Evolutionary conservation across 2,113 vertebrate species (phyloP).

Genomic region (Nicator chloris): DNA sequence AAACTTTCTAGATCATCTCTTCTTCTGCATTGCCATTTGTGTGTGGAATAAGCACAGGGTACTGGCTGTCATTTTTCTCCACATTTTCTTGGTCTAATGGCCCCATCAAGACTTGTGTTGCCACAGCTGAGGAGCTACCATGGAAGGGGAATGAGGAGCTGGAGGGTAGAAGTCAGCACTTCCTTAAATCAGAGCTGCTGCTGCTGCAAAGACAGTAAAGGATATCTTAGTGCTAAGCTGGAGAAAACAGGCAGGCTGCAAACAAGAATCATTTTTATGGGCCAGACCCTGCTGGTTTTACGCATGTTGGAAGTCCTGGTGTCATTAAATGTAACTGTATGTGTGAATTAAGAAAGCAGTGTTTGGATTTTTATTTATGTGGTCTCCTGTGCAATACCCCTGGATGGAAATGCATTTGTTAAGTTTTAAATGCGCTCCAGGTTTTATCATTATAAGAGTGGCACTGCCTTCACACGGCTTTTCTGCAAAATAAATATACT

Average conservation of each 20-base stretch:
- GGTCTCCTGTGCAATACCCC: conserved; percentile 5
- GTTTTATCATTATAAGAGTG: conserved; percentile 7
- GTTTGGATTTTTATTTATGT: conserved; percentile 33
- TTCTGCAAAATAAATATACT: conserved; percentile 42
- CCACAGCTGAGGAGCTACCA: not conserved
- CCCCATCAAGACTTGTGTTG: not conserved
- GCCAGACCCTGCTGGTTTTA: conserved; percentile 20
- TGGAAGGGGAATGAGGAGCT: not conserved
- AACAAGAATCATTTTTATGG: conserved; percentile 42
- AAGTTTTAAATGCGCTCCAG: conserved; percentile 20
- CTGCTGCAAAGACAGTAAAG: not conserved
- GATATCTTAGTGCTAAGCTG: not conserved
- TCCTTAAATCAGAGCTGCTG: conserved; percentile 2
- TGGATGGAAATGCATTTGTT: conserved; percentile 30
- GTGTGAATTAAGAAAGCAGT: conserved; percentile 24
- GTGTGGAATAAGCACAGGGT: not conserved
- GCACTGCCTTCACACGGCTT: conserved; percentile 20
- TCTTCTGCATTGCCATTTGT: not conserved
- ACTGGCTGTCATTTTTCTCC: not conserved
- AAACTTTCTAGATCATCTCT: not conserved
- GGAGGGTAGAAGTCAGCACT: not conserved
- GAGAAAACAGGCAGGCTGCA: conserved; percentile 27
- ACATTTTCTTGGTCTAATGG: not conserved
- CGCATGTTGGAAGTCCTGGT: not conserved
- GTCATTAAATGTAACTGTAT: conserved; percentile 26